Evolutionary conservation across 92 coral and sea anemone species (phyloP), one percentile per base, ranked within the genome.

Genomic region (Epizoanthus illoricatus): DNA sequence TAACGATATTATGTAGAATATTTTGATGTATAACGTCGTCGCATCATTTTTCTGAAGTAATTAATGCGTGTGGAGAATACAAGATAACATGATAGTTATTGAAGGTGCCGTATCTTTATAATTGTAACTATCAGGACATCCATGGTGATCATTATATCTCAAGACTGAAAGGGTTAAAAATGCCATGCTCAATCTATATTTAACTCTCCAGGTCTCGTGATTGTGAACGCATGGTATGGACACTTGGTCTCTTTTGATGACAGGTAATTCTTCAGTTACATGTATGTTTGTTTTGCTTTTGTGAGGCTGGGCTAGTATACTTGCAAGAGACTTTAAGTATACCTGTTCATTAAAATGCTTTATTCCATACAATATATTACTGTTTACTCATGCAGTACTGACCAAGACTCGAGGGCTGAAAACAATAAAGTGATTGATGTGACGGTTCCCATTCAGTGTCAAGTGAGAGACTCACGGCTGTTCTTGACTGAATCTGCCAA

Each of bases 211-310:
- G 99, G 99, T 40, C 83, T 96, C 73, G 83, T 93, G 20, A 90
- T 96, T 72, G 88, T 96, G 70, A 90, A 88, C 57, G 99, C 99
- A 4, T 90, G 91, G 94, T 96, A 93, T 69, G 99, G 99, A 20
- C 94, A 96, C 73, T 90, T 96, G 72, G 89, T 90, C 7, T 89
- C 99, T 17, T 84, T 96, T 85, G 93, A 88, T 68, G 80, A 75
- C 83, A 81, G 82, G 88, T 83, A 86, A 58, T 70, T 21, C 55
- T 18, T 15, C 65, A 28, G 21, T 70, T 74, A 68, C 71, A 28
- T 28, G 36, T 28, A 28, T 28, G 21, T 16, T 39, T n/a, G 3
- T 58, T 75, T 57, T 18, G 47, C 39, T 55, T 56, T 21, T 3
- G 11, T 5, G 59, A n/a, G 49, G n/a, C 36, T 74, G 33, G 15